Evolutionary conservation across 2,888 invertebrate genomes (phyloP).

Genomic region (Limnephilus marmoratus): DNA sequence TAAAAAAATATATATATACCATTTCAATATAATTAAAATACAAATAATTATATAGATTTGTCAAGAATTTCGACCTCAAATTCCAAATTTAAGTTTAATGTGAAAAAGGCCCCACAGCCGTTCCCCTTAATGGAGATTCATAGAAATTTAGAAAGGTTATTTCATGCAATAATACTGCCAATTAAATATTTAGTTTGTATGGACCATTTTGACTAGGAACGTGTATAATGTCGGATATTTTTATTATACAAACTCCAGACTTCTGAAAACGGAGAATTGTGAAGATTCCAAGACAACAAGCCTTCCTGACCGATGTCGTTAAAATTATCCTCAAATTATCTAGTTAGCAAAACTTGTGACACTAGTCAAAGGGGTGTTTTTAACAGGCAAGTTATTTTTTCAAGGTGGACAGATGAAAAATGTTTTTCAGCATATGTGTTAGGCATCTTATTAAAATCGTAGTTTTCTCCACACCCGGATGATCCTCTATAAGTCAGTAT

Average conservation of each 20-base stretch:
- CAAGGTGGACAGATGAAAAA: neutral
- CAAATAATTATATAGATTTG: no score
- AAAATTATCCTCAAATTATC: neutral
- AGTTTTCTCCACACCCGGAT: neutral
- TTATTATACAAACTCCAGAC: neutral
- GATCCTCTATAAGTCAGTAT: constrained; percentile 19
- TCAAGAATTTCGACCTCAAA: no score
- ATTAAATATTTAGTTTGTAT: neutral
- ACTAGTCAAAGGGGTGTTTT: neutral
- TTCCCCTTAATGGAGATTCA: neutral
- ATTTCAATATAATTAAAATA: no score
- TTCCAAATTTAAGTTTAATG: no score
- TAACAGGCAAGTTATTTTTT: neutral
- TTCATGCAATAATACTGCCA: neutral
- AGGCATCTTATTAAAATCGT: neutral
- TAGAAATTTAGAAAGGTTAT: neutral
- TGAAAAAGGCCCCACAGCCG: no score
- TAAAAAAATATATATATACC: no score
- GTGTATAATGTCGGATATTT: neutral
- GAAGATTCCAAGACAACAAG: constrained; percentile 25
- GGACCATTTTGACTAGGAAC: neutral
- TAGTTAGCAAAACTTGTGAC: neutral
- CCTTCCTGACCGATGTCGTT: constrained; percentile 2
- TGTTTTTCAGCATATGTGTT: neutral
- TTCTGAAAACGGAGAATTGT: neutral